A percentile compares a stretch with the other conserved stretches of the same genome.
phyloP scores from a whole-genome alignment of 2,888 invertebrate species.

The Macrosoma leucophasiata region DNA sequence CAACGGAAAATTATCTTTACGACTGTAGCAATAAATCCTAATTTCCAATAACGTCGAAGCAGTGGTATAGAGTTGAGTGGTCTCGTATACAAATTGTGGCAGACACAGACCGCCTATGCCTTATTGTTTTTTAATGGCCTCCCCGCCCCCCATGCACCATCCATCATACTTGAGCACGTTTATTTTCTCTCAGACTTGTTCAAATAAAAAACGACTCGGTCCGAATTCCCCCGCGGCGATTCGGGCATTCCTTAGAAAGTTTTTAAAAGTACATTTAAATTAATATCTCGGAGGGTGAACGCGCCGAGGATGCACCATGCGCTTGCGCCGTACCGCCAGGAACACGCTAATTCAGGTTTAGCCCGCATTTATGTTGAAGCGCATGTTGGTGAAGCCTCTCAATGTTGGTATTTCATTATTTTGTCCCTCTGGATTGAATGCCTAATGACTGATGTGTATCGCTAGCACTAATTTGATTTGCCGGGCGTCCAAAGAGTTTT shows the following conservation, averaged over 20 bases:
- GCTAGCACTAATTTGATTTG: too few species aligned
- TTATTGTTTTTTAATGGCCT: conserved; percentile 73
- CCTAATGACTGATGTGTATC: too few species aligned
- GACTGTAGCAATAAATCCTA: not conserved
- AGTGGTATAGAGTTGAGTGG: conserved; percentile 53
- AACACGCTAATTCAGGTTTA: too few species aligned
- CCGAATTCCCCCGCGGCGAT: conserved; percentile 61
- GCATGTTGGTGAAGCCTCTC: too few species aligned
- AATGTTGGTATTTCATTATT: too few species aligned
- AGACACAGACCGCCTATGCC: conserved; percentile 56
- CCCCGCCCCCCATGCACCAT: conserved; percentile 52
- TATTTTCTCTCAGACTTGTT: conserved; percentile 37
- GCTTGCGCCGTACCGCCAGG: conserved; percentile 6
- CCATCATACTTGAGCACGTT: conserved; percentile 46
- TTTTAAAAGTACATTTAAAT: conserved; percentile 61
- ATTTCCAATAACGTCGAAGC: conserved; percentile 1
- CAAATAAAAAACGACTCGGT: conserved; percentile 44
- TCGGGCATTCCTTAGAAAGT: conserved; percentile 53
- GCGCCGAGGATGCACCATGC: conserved; percentile 26
- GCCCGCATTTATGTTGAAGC: too few species aligned
- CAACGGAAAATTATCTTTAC: too few species aligned
- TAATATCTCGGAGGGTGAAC: conserved; percentile 51
- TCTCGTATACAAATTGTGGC: conserved; percentile 56
- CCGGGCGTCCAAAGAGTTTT: too few species aligned
- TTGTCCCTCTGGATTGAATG: too few species aligned